These are phyloP conservation scores for Euura saliciscinereae DNA, from an alignment of 1,140 invertebrate genomes.

Conservation along the genomic window DNA sequence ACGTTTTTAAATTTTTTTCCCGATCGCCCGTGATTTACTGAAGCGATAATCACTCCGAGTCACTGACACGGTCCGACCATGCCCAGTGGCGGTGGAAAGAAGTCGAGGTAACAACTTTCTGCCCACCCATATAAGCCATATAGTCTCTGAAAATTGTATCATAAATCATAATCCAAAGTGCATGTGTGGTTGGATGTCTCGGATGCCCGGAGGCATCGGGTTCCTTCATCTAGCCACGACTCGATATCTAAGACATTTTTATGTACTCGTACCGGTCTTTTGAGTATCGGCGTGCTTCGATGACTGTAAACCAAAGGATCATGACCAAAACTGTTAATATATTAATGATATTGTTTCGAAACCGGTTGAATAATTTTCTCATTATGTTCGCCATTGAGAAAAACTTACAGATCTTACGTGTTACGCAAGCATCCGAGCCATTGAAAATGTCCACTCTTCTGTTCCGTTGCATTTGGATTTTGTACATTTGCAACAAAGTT, in stretches of 20 bases:
- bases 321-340: too few relatives aligned
- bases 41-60: background rate
- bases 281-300: background rate
- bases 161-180: background rate
- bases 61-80: background rate
- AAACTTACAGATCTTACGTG: too few relatives aligned
- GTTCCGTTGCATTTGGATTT: too few relatives aligned
- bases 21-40: background rate
- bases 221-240: background rate
- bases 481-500: too few relatives aligned
- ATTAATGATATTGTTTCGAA: too few relatives aligned
- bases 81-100: background rate
- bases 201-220: background rate
- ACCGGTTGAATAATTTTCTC: too few relatives aligned
- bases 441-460: too few relatives aligned
- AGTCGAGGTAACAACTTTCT: background rate
- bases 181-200: background rate
- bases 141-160: background rate
- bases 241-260: background rate
- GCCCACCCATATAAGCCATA: conserved; percentile 1
- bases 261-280: background rate
- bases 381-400: too few relatives aligned
- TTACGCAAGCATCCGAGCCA: too few relatives aligned
- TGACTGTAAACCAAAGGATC: too few relatives aligned
- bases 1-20: background rate